Percentiles rank a stretch among this genome's conserved stretches.
Conservation (phyloP, 2,888 invertebrate species). For the Drosophila affinis region DNA sequence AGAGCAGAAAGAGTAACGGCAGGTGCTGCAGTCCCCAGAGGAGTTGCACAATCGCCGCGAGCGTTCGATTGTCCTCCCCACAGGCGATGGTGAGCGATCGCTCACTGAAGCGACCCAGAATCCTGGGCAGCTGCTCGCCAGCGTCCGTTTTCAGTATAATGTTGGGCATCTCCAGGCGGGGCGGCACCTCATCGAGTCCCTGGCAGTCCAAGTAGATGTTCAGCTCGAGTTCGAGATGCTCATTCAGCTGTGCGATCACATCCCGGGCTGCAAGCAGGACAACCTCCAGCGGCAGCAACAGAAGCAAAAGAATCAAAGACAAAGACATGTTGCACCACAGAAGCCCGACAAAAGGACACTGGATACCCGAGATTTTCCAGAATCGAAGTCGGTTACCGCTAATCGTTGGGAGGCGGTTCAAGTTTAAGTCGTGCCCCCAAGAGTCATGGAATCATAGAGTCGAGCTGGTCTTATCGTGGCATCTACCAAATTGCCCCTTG, state of each 20-base stretch:
- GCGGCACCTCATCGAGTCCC: neutral
- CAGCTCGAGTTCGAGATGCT: neutral
- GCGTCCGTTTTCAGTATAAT: neutral
- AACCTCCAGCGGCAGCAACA: neutral
- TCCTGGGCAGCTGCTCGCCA: neutral
- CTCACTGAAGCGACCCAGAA: conserved; percentile 32
- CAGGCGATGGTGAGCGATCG: conserved; percentile 16
- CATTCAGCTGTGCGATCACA: conserved; percentile 26
- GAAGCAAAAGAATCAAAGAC: neutral
- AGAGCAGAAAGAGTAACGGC: conserved; percentile 11
- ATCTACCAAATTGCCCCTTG: conserved; percentile 62
- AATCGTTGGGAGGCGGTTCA: conserved; percentile 21
- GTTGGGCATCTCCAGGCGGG: neutral
- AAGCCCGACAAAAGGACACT: conserved; percentile 42
- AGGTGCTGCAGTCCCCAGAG: conserved; percentile 36
- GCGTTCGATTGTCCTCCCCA: neutral
- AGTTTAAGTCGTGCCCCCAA: conserved; percentile 32
- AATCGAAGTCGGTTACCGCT: conserved; percentile 45
- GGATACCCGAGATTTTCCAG: conserved; percentile 30
- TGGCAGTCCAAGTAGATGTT: conserved; percentile 36
- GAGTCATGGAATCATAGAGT: neutral
- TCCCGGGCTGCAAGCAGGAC: neutral
- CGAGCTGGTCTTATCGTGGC: conserved; percentile 53
- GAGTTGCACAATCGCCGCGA: neutral
- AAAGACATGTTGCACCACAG: conserved; percentile 18